Base-by-base conservation (phyloP, 2,888 invertebrate species). In the Endomychus coccineus region DNA sequence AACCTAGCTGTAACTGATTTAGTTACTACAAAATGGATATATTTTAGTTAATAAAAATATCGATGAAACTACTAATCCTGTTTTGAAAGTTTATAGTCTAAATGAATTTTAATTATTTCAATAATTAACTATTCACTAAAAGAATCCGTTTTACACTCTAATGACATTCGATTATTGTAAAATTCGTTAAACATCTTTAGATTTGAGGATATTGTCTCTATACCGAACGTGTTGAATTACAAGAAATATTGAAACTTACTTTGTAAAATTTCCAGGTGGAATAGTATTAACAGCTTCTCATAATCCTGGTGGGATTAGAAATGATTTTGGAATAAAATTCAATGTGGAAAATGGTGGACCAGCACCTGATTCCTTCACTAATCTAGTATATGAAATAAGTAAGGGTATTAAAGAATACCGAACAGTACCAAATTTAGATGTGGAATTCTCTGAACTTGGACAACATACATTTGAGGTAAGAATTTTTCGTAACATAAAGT, bases 281-380 rank as follows among this genome's bases (percentile, higher is more conserved):
- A 96, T 99, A 50, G 86, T 99, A 23, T 72, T 98, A 24, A 99
- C 98, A 1, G 98, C 98, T 0, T 95, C 95, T 10, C 98, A 99
- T 68, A 99, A 99, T 69, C 98, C 98, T 1, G 98, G 98, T 34
- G 98, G 98, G 19, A 90, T 91, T 4, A 77, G 94, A 59, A 87
- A 88, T 47, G 98, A 99, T 69, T 99, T 98, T 64, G 98, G 98
- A 32, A 96, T 99, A 56, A 99, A 99, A 68, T 98, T 89, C 68
- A 99, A 99, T 70, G 89, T 85, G 51, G 80, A 87, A 43, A 98
- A 98, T 66, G 98, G 98, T 34, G 98, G 92, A 0, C 96, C 98
- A 1, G 97, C 97, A 1, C 92, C 96, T 0, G 95, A 92, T 61
- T 69, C 70, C 30, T 80, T 89, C 31, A 97, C 97, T 5, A 80